Conservation (phyloP, 2,888 invertebrate genomes). For the Iphiclides podalirius region DNA sequence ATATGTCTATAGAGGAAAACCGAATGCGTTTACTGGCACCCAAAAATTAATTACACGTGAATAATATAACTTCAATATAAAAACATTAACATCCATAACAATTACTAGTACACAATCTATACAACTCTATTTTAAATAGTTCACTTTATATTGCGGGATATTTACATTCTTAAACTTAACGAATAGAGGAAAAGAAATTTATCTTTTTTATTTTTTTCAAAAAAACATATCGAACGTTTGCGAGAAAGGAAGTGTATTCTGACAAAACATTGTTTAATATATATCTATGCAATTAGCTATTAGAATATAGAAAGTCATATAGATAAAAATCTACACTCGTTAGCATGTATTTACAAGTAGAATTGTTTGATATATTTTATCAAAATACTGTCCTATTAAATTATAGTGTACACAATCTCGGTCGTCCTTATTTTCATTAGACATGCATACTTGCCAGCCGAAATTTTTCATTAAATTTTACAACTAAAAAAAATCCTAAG, state of each 20-base stretch:
- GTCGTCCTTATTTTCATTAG: neutral
- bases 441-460: neutral
- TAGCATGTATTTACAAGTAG: slow-evolving; percentile 20
- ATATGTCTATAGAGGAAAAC: slow-evolving; percentile 37
- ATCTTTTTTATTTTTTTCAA: slow-evolving; percentile 12
- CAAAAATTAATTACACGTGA: slow-evolving; percentile 40
- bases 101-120: slow-evolving; percentile 52
- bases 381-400: slow-evolving; percentile 13
- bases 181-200: slow-evolving; percentile 17
- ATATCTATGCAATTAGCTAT: slow-evolving; percentile 18
- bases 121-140: slow-evolving; percentile 63
- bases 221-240: slow-evolving; percentile 13
- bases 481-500: slow-evolving; percentile 8
- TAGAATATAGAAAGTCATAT: slow-evolving; percentile 8
- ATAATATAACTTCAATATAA: slow-evolving; percentile 39
- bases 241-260: slow-evolving; percentile 1
- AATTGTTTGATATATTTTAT: slow-evolving; percentile 23
- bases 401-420: slow-evolving; percentile 19
- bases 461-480: neutral
- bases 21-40: slow-evolving; percentile 39
- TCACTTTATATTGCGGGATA: slow-evolving; percentile 47
- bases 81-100: slow-evolving; percentile 57
- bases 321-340: slow-evolving; percentile 16
- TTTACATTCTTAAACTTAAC: slow-evolving; percentile 59
- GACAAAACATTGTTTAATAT: slow-evolving; percentile 13